Conservation (phyloP, 2,113 vertebrate genomes). For the Pteruthius melanotis region DNA sequence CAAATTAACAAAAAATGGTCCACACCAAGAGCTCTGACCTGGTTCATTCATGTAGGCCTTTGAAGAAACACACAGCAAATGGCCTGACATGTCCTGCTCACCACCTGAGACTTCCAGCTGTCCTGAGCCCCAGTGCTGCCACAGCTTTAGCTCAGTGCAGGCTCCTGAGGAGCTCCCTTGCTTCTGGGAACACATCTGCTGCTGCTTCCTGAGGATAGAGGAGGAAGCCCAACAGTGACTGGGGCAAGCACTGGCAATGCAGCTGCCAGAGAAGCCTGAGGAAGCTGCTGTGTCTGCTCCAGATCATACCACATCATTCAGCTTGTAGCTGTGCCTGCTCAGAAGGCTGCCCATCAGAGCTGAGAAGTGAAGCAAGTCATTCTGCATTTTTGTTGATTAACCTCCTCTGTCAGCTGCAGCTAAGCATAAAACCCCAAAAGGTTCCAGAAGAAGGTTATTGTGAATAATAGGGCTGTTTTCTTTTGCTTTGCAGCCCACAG, state of each 20-base stretch:
- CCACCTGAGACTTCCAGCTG: neutral
- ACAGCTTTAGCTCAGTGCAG: neutral
- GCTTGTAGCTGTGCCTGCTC: neutral
- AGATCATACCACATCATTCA: neutral
- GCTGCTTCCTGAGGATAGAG: neutral
- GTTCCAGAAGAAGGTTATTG: neutral
- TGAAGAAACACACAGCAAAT: neutral
- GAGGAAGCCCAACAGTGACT: neutral
- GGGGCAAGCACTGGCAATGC: neutral
- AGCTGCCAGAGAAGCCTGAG: neutral
- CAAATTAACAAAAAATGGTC: fast-evolving
- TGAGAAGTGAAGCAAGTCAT: fast-evolving
- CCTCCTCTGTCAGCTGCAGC: neutral
- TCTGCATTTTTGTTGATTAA: neutral
- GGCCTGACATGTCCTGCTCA: neutral
- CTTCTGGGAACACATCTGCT: fast-evolving
- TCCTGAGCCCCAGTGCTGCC: fast-evolving
- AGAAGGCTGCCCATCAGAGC: neutral
- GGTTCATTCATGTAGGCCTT: neutral
- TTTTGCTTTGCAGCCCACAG: neutral
- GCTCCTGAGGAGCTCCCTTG: fast-evolving
- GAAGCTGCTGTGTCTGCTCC: neutral
- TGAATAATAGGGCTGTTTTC: neutral
- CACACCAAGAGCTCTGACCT: neutral
- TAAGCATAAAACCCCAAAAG: neutral